These are phyloP conservation scores for Mnemiopsis leidyi DNA, from an alignment of 37 sponge, comb jelly and placozoan genomes.

Conservation along the genomic window DNA sequence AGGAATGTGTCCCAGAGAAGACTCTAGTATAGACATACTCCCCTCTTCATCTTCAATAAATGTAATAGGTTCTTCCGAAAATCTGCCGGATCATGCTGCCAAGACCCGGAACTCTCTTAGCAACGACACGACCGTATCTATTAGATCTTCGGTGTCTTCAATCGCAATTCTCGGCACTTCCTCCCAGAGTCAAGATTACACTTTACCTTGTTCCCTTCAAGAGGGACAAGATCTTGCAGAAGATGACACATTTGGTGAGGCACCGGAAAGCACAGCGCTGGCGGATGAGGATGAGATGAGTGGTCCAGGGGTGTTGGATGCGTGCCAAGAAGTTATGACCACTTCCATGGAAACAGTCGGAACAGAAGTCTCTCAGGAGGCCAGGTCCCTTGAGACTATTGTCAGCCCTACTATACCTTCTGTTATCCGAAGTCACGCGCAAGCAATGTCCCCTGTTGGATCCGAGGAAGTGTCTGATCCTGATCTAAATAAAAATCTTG, in stretches of 20 bases:
- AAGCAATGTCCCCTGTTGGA: too few relatives aligned
- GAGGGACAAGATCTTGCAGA: neutral
- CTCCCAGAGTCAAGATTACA: neutral
- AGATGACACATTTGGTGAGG: neutral
- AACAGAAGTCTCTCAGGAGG: neutral
- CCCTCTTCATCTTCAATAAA: neutral
- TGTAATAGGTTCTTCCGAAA: neutral
- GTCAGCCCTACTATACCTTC: neutral
- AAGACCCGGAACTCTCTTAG: constrained; percentile 2
- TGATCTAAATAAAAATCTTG: too few relatives aligned
- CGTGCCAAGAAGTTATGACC: neutral
- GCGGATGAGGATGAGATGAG: neutral
- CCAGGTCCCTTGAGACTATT: neutral
- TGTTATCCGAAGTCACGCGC: too few relatives aligned
- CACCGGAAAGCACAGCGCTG: neutral
- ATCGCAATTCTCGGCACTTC: constrained; percentile 22
- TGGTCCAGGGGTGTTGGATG: neutral
- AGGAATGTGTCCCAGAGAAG: neutral
- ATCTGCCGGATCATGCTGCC: neutral
- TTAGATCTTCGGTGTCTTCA: constrained; percentile 16
- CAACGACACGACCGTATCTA: neutral
- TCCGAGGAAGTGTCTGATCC: too few relatives aligned
- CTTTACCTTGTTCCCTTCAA: neutral
- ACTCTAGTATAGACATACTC: neutral
- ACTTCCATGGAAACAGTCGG: neutral